phyloP scores from a whole-genome alignment of 2,888 invertebrate genomes.

The Endotricha flammealis region DNA sequence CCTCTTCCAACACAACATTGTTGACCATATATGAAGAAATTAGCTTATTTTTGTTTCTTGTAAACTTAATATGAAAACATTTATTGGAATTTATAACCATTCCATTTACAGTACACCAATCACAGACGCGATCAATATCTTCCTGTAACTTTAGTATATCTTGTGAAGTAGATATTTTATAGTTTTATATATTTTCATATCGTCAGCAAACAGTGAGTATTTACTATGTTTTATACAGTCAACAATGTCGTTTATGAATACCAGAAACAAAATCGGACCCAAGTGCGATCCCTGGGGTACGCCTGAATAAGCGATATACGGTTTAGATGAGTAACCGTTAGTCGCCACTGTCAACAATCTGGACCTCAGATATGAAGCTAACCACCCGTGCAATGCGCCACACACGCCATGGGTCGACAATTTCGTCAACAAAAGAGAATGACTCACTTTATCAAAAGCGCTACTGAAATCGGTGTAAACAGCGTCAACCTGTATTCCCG shows the following conservation, averaged over 20 bases:
- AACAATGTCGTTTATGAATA: neutral
- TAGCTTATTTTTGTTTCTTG: too few species aligned
- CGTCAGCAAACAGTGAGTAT: neutral
- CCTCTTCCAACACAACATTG: neutral
- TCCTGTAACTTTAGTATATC: too few species aligned
- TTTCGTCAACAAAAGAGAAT: neutral
- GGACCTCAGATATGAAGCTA: neutral
- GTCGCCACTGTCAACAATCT: neutral
- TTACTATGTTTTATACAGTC: too few species aligned
- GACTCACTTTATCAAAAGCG: neutral
- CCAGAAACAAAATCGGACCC: neutral
- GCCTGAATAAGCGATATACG: neutral
- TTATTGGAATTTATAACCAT: too few species aligned
- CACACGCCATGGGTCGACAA: neutral
- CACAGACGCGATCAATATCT: too few species aligned
- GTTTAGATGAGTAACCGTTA: neutral
- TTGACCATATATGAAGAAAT: neutral
- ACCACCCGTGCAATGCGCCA: neutral
- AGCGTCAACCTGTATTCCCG: too few species aligned
- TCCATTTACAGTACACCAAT: too few species aligned
- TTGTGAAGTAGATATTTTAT: too few species aligned
- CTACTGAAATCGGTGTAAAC: neutral
- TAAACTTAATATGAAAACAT: conserved; percentile 1
- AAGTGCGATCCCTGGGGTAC: neutral
- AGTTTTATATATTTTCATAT: neutral